Conservation (phyloP, 1,140 invertebrate species). For the Fopius arisanus region DNA sequence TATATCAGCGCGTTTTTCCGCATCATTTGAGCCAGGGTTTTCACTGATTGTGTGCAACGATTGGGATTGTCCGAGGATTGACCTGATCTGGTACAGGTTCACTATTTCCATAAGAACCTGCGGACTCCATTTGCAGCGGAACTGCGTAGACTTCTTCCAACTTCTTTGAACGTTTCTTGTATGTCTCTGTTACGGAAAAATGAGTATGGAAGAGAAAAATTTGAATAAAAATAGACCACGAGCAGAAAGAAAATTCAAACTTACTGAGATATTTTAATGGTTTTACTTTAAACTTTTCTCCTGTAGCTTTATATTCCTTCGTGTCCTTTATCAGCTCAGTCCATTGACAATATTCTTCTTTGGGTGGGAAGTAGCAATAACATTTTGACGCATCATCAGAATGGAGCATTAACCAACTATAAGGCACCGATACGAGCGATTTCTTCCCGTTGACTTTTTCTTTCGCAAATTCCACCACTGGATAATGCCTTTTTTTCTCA, state of each 20-base stretch:
- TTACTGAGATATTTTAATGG: neutral
- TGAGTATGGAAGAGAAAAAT: neutral
- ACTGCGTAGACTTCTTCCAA: neutral
- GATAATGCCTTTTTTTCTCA: too few species aligned
- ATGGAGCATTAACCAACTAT: neutral
- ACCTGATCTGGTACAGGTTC: too few species aligned
- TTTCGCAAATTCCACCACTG: too few species aligned
- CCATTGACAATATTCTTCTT: neutral
- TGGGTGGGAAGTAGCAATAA: neutral
- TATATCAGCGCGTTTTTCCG: too few species aligned
- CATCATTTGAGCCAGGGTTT: too few species aligned
- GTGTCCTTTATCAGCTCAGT: neutral
- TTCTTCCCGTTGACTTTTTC: neutral
- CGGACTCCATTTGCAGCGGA: neutral
- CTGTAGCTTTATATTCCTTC: neutral
- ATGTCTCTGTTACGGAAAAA: neutral
- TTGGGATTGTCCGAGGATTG: too few species aligned
- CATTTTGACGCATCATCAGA: neutral
- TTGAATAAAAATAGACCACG: neutral
- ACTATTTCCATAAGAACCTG: neutral
- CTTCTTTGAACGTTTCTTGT: neutral
- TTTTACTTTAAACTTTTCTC: neutral
- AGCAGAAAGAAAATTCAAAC: neutral
- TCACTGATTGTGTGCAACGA: too few species aligned
- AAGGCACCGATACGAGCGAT: neutral